Conservation (phyloP, 2,113 vertebrate species). For the Lophotis ruficrista region DNA sequence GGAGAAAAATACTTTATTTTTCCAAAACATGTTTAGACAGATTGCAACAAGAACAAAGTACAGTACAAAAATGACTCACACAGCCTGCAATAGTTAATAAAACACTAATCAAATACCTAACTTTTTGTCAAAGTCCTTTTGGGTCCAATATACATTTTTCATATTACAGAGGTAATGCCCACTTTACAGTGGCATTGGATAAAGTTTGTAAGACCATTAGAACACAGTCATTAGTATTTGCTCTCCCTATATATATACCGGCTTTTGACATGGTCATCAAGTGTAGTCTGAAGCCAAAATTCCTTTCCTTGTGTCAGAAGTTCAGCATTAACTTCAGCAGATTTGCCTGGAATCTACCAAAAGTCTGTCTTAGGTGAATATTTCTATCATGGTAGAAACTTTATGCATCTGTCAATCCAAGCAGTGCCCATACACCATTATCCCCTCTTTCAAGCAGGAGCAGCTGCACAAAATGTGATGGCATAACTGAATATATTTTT, state of each 20-base stretch:
- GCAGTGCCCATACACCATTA: neutral
- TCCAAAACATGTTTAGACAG: neutral
- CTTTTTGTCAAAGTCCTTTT: neutral
- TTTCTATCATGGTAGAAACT: neutral
- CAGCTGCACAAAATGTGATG: neutral
- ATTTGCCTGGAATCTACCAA: neutral
- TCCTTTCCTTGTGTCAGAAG: neutral
- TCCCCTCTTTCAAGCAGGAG: neutral
- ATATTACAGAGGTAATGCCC: neutral
- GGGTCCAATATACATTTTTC: neutral
- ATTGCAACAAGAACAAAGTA: slow-evolving; percentile 25
- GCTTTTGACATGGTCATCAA: neutral
- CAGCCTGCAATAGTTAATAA: neutral
- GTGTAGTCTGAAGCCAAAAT: neutral
- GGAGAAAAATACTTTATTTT: slow-evolving; percentile 33
- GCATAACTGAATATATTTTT: neutral
- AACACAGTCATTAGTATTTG: neutral
- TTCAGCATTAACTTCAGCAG: neutral
- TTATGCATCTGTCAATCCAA: neutral
- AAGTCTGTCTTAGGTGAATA: neutral
- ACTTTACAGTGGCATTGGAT: neutral
- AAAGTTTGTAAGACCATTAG: neutral
- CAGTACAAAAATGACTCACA: slow-evolving; percentile 20
- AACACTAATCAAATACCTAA: neutral
- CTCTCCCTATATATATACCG: neutral